Evolutionary conservation across 2,888 invertebrate genomes (phyloP).

Genomic region (Mechanitis mazaeus): DNA sequence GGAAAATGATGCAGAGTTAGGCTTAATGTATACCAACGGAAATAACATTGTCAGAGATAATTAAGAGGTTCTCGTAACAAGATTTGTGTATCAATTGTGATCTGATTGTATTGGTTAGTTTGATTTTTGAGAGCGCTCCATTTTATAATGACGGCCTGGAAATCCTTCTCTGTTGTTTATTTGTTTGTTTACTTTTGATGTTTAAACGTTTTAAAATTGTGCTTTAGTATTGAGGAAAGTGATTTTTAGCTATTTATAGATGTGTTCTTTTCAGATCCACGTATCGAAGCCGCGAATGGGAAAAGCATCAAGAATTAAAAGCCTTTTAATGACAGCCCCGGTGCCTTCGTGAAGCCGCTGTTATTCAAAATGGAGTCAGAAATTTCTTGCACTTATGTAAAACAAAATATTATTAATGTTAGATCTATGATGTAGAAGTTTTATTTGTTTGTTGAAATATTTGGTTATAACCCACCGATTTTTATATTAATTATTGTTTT

Average conservation of each 20-base stretch:
- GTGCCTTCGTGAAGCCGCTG: constrained; percentile 39
- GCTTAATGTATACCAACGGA: constrained; percentile 32
- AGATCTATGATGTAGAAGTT: too few species aligned
- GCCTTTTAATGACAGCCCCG: constrained; percentile 69
- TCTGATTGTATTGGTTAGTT: constrained; percentile 2
- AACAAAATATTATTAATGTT: too few species aligned
- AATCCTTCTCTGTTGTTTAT: not conserved
- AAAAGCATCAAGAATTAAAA: constrained; percentile 73
- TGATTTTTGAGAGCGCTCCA: not conserved
- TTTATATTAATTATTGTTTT: too few species aligned
- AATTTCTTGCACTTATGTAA: constrained; percentile 8
- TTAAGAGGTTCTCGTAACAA: constrained; percentile 17
- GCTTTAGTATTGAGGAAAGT: not conserved
- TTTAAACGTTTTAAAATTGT: not conserved
- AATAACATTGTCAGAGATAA: constrained; percentile 25
- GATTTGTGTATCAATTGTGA: constrained; percentile 9
- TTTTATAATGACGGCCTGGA: not conserved
- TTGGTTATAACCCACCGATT: too few species aligned
- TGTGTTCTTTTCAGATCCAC: constrained; percentile 54
- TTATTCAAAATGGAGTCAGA: constrained; percentile 36
- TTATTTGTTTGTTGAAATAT: too few species aligned
- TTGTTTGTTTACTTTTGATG: not conserved
- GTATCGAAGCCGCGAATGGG: constrained; percentile 51
- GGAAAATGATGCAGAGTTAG: constrained; percentile 38
- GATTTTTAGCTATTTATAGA: constrained; percentile 1